Conservation (phyloP, 2,888 invertebrate species). For the Nemurella pictetii region DNA sequence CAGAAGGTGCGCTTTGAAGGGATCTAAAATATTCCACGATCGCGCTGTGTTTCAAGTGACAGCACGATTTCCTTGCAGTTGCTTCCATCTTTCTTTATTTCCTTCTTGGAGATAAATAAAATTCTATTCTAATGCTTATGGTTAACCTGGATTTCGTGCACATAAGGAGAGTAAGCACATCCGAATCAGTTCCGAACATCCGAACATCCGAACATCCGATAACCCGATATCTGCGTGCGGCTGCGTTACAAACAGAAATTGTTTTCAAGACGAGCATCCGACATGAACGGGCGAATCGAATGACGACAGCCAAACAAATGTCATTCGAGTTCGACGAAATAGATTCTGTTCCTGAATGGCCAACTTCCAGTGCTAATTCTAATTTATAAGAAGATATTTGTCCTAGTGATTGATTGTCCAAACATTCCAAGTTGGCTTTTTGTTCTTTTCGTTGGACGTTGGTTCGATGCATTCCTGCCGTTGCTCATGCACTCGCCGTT, state of each 20-base stretch:
- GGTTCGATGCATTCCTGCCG: not conserved
- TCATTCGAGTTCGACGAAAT: not conserved
- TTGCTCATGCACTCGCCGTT: not conserved
- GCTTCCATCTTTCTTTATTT: not conserved
- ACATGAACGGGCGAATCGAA: too few relatives aligned
- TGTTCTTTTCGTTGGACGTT: constrained; percentile 11
- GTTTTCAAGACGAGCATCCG: too few relatives aligned
- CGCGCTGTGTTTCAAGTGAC: not conserved
- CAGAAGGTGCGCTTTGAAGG: not conserved
- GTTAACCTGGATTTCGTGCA: not conserved
- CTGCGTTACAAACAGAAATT: too few relatives aligned
- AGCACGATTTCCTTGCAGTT: not conserved
- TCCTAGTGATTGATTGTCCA: constrained; percentile 25
- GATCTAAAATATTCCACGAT: not conserved
- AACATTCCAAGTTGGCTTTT: constrained; percentile 8
- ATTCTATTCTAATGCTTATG: not conserved
- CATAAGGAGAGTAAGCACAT: too few relatives aligned
- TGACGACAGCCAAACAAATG: not conserved
- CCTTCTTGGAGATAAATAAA: not conserved
- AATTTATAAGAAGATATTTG: constrained; percentile 19
- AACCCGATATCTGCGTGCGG: too few relatives aligned
- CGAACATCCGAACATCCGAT: too few relatives aligned
- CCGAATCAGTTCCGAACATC: too few relatives aligned
- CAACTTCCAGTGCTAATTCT: not conserved
- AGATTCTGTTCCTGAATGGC: not conserved